These are phyloP conservation scores for Perognathus longimembris DNA, from an alignment of 2,113 vertebrate genomes.

Conservation along the genomic window DNA sequence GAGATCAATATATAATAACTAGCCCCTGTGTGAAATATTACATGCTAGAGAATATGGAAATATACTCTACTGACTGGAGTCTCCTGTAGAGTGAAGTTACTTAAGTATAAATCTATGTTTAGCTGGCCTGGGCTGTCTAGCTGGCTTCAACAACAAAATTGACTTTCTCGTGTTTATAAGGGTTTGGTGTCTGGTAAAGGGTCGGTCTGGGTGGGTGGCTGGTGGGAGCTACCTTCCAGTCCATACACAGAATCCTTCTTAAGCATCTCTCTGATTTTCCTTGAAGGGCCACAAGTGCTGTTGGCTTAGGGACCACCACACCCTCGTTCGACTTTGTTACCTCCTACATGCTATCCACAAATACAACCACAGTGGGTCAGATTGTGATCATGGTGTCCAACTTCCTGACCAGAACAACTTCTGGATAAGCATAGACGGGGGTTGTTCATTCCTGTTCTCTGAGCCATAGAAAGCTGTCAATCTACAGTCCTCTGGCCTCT, in stretches of 20 bases:
- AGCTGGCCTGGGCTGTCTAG: neutral
- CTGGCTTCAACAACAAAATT: too few relatives aligned
- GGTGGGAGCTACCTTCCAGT: neutral
- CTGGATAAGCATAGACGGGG: neutral
- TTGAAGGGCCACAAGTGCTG: neutral
- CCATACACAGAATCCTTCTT: too few relatives aligned
- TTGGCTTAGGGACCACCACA: neutral
- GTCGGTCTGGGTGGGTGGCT: neutral
- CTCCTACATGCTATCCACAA: neutral
- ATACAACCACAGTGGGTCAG: neutral
- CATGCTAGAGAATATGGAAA: too few relatives aligned
- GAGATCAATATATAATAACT: too few relatives aligned
- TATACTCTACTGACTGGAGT: neutral
- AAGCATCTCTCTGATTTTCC: neutral
- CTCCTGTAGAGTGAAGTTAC: neutral
- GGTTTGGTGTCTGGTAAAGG: too few relatives aligned
- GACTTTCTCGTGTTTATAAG: neutral
- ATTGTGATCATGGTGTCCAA: too few relatives aligned
- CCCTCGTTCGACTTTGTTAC: neutral
- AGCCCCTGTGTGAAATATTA: too few relatives aligned
- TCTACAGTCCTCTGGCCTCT: neutral
- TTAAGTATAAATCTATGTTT: neutral
- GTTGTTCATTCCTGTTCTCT: neutral
- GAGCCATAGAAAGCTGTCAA: neutral
- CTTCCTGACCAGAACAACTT: neutral